A percentile compares a stretch with the other conserved stretches of the same genome.
These are phyloP conservation scores for Phyllostomus hastatus DNA, from an alignment of 2,113 vertebrate genomes.

Conservation along the genomic window DNA sequence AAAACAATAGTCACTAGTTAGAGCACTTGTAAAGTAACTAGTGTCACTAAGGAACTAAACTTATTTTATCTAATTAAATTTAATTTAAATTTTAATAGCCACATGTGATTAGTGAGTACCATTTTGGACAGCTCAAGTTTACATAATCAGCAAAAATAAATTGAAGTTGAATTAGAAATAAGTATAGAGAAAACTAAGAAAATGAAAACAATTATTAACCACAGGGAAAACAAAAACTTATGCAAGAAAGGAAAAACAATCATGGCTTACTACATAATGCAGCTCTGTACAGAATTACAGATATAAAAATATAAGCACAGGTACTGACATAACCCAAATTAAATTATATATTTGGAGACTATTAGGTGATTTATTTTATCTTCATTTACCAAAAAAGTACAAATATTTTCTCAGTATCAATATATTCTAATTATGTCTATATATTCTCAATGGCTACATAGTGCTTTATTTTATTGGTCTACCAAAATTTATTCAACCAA, in stretches of 20 bases:
- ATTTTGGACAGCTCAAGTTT: not conserved
- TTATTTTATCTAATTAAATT: not conserved
- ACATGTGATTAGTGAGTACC: not conserved
- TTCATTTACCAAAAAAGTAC: conserved; percentile 2
- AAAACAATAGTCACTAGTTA: not conserved
- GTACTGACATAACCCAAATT: not conserved
- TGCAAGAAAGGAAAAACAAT: conserved; percentile 18
- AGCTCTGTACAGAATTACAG: not conserved
- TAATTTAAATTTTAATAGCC: not conserved
- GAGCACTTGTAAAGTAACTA: not conserved
- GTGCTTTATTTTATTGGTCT: not conserved
- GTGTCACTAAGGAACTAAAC: not conserved
- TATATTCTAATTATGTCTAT: too few relatives aligned
- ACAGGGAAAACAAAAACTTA: conserved; percentile 1
- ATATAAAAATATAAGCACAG: not conserved
- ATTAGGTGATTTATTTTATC: not conserved
- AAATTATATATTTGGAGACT: not conserved
- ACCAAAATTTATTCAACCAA: not conserved
- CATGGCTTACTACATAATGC: not conserved
- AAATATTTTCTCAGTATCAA: not conserved
- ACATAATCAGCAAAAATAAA: not conserved
- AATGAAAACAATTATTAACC: conserved; percentile 26
- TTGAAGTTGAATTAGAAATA: conserved; percentile 4
- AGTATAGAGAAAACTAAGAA: conserved; percentile 1
- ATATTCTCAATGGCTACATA: not conserved